Base-by-base conservation (phyloP, 2,797 vertebrate genomes). In the Malurus leucopterus region DNA sequence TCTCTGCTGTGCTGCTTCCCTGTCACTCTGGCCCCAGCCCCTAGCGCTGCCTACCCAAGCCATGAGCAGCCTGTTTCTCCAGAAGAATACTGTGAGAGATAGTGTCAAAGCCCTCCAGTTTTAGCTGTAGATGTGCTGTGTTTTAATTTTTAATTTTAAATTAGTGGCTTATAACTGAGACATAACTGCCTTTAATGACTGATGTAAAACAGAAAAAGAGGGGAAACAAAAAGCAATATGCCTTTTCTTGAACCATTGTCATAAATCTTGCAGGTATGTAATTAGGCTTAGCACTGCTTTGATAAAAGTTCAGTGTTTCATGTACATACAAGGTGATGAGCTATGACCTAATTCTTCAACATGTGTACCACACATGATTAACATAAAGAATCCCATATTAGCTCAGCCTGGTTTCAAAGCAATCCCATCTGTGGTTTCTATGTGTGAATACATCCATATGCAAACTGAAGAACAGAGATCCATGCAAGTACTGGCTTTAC, bases 281-380 rank as follows among this genome's bases (percentile, higher is more conserved):
- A 95, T 91, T 76, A 83, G 49, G 78, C 85, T 91, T 90, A 94
- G 77, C 43, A 17, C 62, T 89, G 71, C 93, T 95, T 95, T 96
- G 95, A 93, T 93, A 81, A 89, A 90, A 80, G n/a, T 88, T 90
- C 32, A 43, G 0, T 86, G 71, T 94, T 95, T 95, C 93, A 67
- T 92, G 86, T 93, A 80, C 69, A 79, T 94, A 75, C 92, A 89
- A 95, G 80, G 91, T 90, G 91, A 93, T 95, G 93, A 95, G 93
- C 89, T 93, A 82, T 76, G 88, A 91, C 84, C 76, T 94, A 95
- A 93, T 95, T 96, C 90, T 81, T 84, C 75, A 93, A 80, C 89
- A 95, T 92, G 30, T 96, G 93, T 95, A 88, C 67, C 86, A 88
- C 94, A 94, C 59, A 38, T 95, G 94, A 96, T 96, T 91, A 95